Percentiles rank a stretch among this genome's conserved stretches.
phyloP scores from a whole-genome alignment of 2,888 invertebrate species.

The Eutolmus rufibarbis region DNA sequence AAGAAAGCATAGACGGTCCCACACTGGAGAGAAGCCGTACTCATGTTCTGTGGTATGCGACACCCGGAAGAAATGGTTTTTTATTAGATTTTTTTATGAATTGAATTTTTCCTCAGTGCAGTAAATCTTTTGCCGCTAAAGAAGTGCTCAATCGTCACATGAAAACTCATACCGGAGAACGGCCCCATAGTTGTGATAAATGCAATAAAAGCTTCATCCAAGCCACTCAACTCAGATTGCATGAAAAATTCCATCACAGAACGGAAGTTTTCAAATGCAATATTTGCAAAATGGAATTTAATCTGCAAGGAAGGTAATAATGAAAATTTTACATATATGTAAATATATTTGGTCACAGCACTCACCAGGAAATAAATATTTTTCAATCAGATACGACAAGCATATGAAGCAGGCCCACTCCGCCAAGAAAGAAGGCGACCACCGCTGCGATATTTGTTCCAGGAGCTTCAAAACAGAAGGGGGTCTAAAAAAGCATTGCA shows the following conservation, averaged over 20 bases:
- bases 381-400: neutral
- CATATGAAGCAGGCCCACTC: neutral
- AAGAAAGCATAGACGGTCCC: slow-evolving; percentile 74
- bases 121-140: slow-evolving; percentile 79
- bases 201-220: slow-evolving; percentile 87
- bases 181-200: slow-evolving; percentile 60
- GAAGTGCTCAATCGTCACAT: slow-evolving; percentile 82
- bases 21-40: slow-evolving; percentile 72
- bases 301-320: neutral
- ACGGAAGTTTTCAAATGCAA: slow-evolving; percentile 67
- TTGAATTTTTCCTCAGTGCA: slow-evolving; percentile 67
- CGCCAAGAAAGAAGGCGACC: neutral
- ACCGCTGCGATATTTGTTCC: neutral
- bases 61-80: neutral
- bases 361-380: neutral
- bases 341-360: neutral
- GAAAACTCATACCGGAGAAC: slow-evolving; percentile 68
- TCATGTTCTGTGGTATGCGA: slow-evolving; percentile 68
- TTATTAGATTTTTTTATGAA: neutral
- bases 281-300: slow-evolving; percentile 49
- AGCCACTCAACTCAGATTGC: slow-evolving; percentile 79
- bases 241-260: slow-evolving; percentile 71
- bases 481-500: slow-evolving; percentile 20
- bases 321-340: too few species aligned
- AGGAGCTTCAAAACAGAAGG: slow-evolving; percentile 3